phyloP scores from a whole-genome alignment of 1,140 invertebrate species.

The Trachelipus rathkii region DNA sequence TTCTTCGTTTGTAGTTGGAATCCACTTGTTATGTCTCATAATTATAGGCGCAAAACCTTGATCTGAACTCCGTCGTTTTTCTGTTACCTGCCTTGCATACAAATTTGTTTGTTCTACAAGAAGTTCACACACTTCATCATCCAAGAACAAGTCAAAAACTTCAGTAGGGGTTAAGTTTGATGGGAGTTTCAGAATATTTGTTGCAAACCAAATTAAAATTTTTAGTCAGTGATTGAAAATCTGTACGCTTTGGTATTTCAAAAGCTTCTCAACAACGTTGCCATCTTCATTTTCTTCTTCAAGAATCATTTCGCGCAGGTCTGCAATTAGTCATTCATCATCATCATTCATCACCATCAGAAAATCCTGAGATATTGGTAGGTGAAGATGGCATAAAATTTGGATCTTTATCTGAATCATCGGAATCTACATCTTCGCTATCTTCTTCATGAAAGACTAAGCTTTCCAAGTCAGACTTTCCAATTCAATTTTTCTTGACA shows the following conservation, averaged over 20 bases:
- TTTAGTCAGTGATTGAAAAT: not conserved
- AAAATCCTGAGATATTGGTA: too few relatives aligned
- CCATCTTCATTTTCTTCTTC: not conserved
- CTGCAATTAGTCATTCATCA: too few relatives aligned
- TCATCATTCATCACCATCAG: too few relatives aligned
- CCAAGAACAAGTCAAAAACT: constrained; percentile 3
- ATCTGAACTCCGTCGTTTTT: constrained; percentile 21
- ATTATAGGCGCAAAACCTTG: too few relatives aligned
- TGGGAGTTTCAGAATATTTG: too few relatives aligned
- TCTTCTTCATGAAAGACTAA: too few relatives aligned
- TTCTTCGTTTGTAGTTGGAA: constrained; percentile 19
- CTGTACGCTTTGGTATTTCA: not conserved
- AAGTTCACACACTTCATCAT: constrained; percentile 24
- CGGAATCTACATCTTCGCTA: too few relatives aligned
- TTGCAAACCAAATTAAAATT: not conserved
- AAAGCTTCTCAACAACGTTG: not conserved
- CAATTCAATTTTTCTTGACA: too few relatives aligned
- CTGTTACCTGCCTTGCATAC: constrained; percentile 24
- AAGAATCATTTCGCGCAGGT: too few relatives aligned
- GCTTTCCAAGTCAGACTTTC: too few relatives aligned
- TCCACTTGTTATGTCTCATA: constrained; percentile 28
- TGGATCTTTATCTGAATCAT: too few relatives aligned
- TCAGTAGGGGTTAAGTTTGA: not conserved
- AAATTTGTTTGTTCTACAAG: constrained; percentile 29
- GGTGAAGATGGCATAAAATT: too few relatives aligned